phyloP scores from a whole-genome alignment of 2,888 invertebrate genomes.

The Amiota mariae region DNA sequence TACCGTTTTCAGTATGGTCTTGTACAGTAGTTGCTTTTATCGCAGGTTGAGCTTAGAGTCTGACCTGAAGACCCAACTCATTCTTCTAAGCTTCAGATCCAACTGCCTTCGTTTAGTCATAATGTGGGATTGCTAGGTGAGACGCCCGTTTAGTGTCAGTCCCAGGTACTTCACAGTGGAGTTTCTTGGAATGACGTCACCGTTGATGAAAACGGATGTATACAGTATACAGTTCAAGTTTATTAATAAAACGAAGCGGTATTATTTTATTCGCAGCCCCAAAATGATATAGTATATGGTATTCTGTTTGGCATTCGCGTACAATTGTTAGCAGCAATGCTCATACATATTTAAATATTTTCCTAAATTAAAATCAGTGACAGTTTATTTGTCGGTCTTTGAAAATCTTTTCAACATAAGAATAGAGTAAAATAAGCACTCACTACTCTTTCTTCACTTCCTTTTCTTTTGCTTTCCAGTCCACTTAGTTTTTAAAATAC shows the following conservation, averaged over 20 bases:
- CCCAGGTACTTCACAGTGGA: too few species aligned
- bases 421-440: slow-evolving; percentile 28
- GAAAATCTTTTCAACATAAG: slow-evolving; percentile 42
- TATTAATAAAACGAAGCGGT: slow-evolving; percentile 53
- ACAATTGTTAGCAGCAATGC: slow-evolving; percentile 28
- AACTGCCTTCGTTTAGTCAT: too few species aligned
- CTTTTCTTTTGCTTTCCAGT: slow-evolving; percentile 49
- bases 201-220: too few species aligned
- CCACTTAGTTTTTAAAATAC: slow-evolving; percentile 67
- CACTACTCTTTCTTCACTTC: slow-evolving; percentile 33
- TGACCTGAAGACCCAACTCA: too few species aligned
- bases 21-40: too few species aligned
- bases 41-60: too few species aligned
- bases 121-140: too few species aligned
- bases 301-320: slow-evolving; percentile 12
- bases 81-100: too few species aligned
- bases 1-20: too few species aligned
- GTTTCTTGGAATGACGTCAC: too few species aligned
- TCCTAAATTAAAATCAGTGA: slow-evolving; percentile 58
- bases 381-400: slow-evolving; percentile 59
- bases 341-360: slow-evolving; percentile 55
- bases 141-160: too few species aligned
- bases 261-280: slow-evolving; percentile 11
- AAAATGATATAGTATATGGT: slow-evolving; percentile 49
- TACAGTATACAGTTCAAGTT: slow-evolving; percentile 42